A percentile compares a stretch with the other conserved stretches of the same genome.
phyloP scores from a whole-genome alignment of 2,888 invertebrate species.

The Stenurella melanura region DNA sequence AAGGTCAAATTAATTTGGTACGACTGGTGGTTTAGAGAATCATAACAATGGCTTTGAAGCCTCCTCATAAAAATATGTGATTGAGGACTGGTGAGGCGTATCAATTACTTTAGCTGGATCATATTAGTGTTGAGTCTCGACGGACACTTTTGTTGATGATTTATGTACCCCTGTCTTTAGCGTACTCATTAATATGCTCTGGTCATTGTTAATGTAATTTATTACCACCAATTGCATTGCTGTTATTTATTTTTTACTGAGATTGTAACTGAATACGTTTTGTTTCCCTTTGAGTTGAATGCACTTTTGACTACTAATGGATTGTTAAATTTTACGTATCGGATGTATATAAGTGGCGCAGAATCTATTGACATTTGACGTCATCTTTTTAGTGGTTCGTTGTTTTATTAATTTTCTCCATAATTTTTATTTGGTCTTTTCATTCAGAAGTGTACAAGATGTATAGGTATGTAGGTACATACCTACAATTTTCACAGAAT shows the following conservation, averaged over 20 bases:
- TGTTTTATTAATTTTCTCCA: no score
- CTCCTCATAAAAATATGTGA: conserved; percentile 7
- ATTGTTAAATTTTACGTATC: neutral
- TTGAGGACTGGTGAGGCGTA: conserved; percentile 32
- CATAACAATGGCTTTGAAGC: conserved; percentile 14
- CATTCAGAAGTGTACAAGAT: no score
- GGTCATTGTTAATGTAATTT: conserved; percentile 33
- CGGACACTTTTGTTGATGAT: conserved; percentile 34
- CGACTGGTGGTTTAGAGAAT: neutral
- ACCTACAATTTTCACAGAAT: no score
- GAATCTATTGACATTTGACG: no score
- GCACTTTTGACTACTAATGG: conserved; percentile 16
- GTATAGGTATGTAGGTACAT: no score
- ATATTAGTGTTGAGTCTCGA: conserved; percentile 18
- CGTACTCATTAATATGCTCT: conserved; percentile 24
- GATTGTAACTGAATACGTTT: neutral
- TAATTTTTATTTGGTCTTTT: no score
- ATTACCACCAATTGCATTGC: conserved; percentile 12
- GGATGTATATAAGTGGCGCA: neutral
- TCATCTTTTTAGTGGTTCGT: no score
- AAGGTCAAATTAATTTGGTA: conserved; percentile 15
- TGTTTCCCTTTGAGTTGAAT: conserved; percentile 19
- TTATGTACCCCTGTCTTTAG: conserved; percentile 22
- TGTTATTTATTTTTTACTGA: conserved; percentile 20
- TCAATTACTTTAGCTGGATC: conserved; percentile 27